Evolutionary conservation across 1,140 invertebrate genomes (phyloP), one percentile per base, ranked within the genome.

Genomic region (Sitobion miscanthi): DNA sequence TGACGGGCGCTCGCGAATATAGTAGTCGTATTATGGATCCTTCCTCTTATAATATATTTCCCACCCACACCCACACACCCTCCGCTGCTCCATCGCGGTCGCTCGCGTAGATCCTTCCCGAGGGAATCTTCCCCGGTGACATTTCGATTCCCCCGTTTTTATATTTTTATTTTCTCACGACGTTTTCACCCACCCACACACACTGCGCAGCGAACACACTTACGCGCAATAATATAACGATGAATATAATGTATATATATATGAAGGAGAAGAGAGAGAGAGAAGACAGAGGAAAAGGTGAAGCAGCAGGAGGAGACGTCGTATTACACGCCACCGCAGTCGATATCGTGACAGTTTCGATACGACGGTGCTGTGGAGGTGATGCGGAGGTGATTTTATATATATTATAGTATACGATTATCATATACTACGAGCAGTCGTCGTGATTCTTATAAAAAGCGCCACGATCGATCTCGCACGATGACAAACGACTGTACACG

Each of bases 91-190:
- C 11, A n/a, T 4, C 14, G 47, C 30, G 30, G 30, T 77, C 62
- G 62, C n/a, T 23, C 82, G 23, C 21, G 45, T 86, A 86, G 88
- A 62, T 57, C 88, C 23, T 45, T 30, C 89, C 89, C 54, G 38
- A 45, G 91, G 77, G 91, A 83, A 54, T 86, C 45, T 30, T 14
- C n/a, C 38, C 38, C 1, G 20, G n/a, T 93, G 91, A 93, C 91
- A 93, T 93, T 93, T 93, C 82, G 82, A 93, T 86, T 93, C 82
- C n/a, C 77, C 45, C 45, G 77, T 83, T 85, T 92, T 83, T 85
- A 30, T 88, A n/a, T 88, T 54, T 52, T 88, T 35, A n/a, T 77
- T 77, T 77, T 77, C 62, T 77, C 62, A 77, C 62, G 62, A 77
- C n/a, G 62, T 77, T 77, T 62, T 77, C 62, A 77, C 62, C 62